Base-by-base conservation (phyloP, 2,888 invertebrate genomes). In the Endomychus coccineus region DNA sequence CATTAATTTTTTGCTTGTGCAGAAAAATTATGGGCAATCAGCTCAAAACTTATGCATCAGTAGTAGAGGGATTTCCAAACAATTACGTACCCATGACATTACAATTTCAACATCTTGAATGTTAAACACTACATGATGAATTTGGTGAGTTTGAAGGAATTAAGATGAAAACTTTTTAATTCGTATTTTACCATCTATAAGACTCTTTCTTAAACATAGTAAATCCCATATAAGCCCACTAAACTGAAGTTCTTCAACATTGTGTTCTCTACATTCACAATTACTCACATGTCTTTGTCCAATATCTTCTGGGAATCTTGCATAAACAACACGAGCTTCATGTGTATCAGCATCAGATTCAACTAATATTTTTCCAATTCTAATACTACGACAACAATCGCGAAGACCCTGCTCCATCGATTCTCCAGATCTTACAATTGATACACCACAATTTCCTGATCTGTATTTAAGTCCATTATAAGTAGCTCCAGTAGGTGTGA, bases 401-500 rank as follows among this genome's bases (percentile, higher is more conserved):
- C 97, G 71, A 27, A 91, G 70, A 3, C 90, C 90, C 45, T 67
- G 67, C 43, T 67, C 67, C 67, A 67, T 67, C 7, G 67, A 61
- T 50, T 67, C 67, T 9, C 88, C 88, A 16, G 87, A 87, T 37
- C 88, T 74, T 27, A 98, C 94, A 56, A 98, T 94, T 40, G 95
- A 94, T 4, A 98, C 96, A 2, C 98, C 98, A 65, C 97, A 98
- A 67, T 98, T 98, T 13, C 97, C 97, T 17, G 94, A 91, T 36
- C 90, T 85, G 70, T 95, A 98, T 56, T 87, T 87, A 1, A 98
- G 71, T 0, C 98, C 98, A 55, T 90, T 78, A 59, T 96, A 97
- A 22, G 78, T 70, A 6, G 85, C 85, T 32, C 88, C 87, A 0
- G 96, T 97, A 0, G 97, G 97, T 2, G 98, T 98, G 13, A 82